Base-by-base conservation (phyloP, 2,888 invertebrate species). In the Lampropteryx suffumata region DNA sequence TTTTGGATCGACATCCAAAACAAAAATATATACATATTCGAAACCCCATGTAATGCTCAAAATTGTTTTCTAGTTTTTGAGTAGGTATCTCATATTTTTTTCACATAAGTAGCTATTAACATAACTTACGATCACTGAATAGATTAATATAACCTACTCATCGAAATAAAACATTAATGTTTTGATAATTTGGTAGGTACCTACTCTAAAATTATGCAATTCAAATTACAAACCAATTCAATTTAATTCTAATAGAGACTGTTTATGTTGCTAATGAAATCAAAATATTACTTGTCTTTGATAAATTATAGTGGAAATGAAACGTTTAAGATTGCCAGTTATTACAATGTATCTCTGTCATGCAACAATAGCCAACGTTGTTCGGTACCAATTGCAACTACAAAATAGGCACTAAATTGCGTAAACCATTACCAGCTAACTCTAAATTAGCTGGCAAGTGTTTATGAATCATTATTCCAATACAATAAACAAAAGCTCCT, bases 301-400 rank as follows among this genome's bases (percentile, higher is more conserved):
- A 81, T 79, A 80, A 81, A 82, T 84, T 17, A 17, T 17, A 76
- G 76, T 80, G 71, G 76, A 81, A 83, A 78, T 83, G 74, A 75
- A 82, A 76, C 79, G 79, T 81, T 84, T 83, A 82, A 79, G 77
- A 79, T 80, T 73, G 75, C 67, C 73, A 70, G 79, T 78, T 78
- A 73, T 74, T 73, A 79, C 79, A 81, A 81, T 82, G 84, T 84
- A 75, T 85, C 85, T 83, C 73, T 83, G 88, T 86, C 85, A 77
- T 68, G 79, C 82, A 79, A 85, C 84, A 86, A 87, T 83, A 73
- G 79, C 73, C 67, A 67, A 79, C 82, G 80, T 79, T 84, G 82
- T 82, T 77, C 73, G 62, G 71, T 80, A 81, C 78, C 84, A 84
- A 85, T 83, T 80, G 83, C 76, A 73, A 79, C 79, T 76, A 80